These are phyloP conservation scores for Clarias pachynema DNA, from an alignment of 2,797 vertebrate genomes.

Conservation along the genomic window DNA sequence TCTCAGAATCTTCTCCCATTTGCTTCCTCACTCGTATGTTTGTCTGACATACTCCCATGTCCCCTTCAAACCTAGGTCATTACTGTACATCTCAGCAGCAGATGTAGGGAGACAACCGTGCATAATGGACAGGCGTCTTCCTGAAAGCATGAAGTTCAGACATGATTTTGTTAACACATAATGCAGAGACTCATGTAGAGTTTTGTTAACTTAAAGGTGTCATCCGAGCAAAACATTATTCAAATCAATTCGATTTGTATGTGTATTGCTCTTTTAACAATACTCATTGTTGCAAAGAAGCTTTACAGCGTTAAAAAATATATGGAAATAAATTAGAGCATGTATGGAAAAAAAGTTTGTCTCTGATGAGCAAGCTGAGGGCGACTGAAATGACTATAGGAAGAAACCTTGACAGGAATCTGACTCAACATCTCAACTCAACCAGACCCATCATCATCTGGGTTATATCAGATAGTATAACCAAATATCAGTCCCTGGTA, in stretches of 20 bases:
- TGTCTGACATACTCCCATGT: conserved; percentile 30
- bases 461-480: too few relatives aligned
- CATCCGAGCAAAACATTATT: background rate
- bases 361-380: too few relatives aligned
- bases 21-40: conserved; percentile 2
- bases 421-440: too few relatives aligned
- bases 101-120: conserved; percentile 22
- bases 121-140: conserved; percentile 31
- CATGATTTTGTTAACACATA: background rate
- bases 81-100: conserved; percentile 4
- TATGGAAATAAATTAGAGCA: too few relatives aligned
- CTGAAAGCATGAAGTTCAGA: background rate
- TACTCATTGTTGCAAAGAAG: too few relatives aligned
- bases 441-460: too few relatives aligned
- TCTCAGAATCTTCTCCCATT: conserved; percentile 12
- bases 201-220: background rate
- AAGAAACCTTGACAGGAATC: too few relatives aligned
- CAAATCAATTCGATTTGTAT: background rate
- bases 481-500: too few relatives aligned
- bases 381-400: too few relatives aligned
- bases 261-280: too few relatives aligned
- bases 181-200: background rate
- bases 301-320: too few relatives aligned
- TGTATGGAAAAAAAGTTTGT: too few relatives aligned
- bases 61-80: conserved; percentile 13